Percentiles rank a stretch among this genome's conserved stretches.
phyloP scores from a whole-genome alignment of 2,797 vertebrate species.

The Gymnocypris eckloni region DNA sequence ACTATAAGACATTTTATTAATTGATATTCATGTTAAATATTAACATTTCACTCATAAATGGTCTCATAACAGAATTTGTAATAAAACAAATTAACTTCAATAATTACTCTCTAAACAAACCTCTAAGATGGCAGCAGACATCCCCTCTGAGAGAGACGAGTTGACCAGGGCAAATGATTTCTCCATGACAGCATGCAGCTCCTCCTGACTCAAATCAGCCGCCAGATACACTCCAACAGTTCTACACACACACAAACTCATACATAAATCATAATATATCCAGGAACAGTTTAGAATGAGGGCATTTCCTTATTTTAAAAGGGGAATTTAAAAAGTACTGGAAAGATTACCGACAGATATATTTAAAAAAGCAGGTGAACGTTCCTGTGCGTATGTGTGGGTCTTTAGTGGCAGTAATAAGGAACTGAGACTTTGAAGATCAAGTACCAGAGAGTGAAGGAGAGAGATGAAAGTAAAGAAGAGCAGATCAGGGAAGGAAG shows the following conservation, averaged over 20 bases:
- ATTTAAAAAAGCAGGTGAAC: not conserved
- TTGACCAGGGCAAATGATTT: constrained; percentile 88
- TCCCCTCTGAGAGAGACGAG: constrained; percentile 93
- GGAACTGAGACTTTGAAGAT: constrained; percentile 42
- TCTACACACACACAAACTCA: constrained; percentile 70
- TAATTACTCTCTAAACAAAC: constrained; percentile 70
- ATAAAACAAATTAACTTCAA: not conserved
- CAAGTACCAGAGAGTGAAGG: constrained; percentile 24
- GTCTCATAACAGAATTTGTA: not conserved
- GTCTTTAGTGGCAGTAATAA: constrained; percentile 42
- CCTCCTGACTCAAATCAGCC: constrained; percentile 82
- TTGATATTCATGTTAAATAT: not conserved
- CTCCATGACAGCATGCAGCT: constrained; percentile 87
- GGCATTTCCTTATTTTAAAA: not conserved
- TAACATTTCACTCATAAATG: not conserved
- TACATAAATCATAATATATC: not conserved
- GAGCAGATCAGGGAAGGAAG: constrained; percentile 17
- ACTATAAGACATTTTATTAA: not conserved
- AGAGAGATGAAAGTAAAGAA: constrained; percentile 48
- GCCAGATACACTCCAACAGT: constrained; percentile 84
- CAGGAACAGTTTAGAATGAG: constrained; percentile 6
- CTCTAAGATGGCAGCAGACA: constrained; percentile 96
- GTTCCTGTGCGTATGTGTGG: not conserved
- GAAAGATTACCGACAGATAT: not conserved
- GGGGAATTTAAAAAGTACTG: not conserved